These are phyloP conservation scores for Coranthus polyacanthus DNA, from an alignment of 2,797 vertebrate species.

Conservation along the genomic window DNA sequence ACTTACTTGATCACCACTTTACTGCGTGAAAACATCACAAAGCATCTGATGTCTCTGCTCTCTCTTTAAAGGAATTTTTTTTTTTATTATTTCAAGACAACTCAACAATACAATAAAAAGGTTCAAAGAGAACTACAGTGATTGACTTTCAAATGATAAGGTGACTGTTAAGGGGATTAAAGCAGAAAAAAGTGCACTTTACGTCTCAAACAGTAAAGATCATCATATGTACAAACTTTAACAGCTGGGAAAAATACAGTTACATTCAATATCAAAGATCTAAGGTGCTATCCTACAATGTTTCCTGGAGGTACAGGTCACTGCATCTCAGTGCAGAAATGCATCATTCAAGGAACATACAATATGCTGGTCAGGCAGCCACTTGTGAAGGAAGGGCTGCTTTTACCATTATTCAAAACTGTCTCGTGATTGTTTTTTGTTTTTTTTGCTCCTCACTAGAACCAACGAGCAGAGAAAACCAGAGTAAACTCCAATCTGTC, in stretches of 20 bases:
- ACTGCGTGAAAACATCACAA: constrained; percentile 41
- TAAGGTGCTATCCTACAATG: constrained; percentile 86
- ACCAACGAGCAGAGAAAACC: constrained; percentile 38
- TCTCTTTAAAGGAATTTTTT: constrained; percentile 37
- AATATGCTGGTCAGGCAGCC: constrained; percentile 64
- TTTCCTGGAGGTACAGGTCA: constrained; percentile 68
- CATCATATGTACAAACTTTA: constrained; percentile 82
- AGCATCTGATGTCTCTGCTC: constrained; percentile 43
- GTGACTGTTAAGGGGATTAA: constrained; percentile 42
- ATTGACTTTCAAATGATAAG: constrained; percentile 63
- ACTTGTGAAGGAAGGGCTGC: constrained; percentile 38
- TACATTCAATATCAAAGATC: constrained; percentile 90
- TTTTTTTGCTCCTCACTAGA: constrained; percentile 38
- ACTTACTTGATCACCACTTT: constrained; percentile 22
- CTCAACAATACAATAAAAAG: constrained; percentile 51
- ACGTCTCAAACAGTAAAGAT: constrained; percentile 82
- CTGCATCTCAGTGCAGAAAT: constrained; percentile 65
- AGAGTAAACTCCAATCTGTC: constrained; percentile 34
- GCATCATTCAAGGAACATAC: constrained; percentile 51
- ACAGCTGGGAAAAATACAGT: constrained; percentile 83
- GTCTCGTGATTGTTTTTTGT: constrained; percentile 26
- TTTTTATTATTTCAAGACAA: constrained; percentile 46
- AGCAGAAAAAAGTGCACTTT: constrained; percentile 88
- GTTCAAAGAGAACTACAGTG: constrained; percentile 70
- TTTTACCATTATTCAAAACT: constrained; percentile 14